Evolutionary conservation across 2,797 vertebrate genomes (phyloP).

Genomic region (Buceros bicornis): DNA sequence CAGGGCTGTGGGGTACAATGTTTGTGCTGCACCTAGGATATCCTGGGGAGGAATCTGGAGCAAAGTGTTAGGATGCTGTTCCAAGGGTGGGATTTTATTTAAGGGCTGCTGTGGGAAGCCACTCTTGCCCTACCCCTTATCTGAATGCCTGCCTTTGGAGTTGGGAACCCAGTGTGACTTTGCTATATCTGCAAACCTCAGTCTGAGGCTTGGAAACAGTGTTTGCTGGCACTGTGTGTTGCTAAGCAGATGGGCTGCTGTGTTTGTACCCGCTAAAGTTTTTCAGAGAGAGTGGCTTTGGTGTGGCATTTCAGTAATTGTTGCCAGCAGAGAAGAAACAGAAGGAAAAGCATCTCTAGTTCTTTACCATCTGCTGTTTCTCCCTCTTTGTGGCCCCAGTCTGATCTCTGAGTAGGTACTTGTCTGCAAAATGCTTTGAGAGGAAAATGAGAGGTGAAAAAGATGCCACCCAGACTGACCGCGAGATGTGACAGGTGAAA

Average conservation of each 20-base stretch:
- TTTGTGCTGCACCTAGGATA: background rate
- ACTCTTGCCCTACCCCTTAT: background rate
- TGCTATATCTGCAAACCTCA: background rate
- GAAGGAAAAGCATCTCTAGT: conserved; percentile 17
- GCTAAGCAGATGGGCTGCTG: conserved; percentile 69
- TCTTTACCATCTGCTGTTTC: background rate
- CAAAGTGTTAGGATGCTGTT: background rate
- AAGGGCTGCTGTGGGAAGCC: background rate
- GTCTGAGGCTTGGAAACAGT: conserved; percentile 1
- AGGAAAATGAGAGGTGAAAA: background rate
- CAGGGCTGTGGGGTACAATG: background rate
- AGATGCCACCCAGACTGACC: background rate
- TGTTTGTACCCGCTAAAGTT: conserved; percentile 2
- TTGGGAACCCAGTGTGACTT: background rate
- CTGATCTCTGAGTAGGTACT: background rate
- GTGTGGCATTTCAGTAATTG: conserved; percentile 34
- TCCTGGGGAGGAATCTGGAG: background rate
- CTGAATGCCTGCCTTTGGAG: background rate
- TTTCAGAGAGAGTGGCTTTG: conserved; percentile 35
- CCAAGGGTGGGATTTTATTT: background rate
- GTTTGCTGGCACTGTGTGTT: conserved; percentile 53
- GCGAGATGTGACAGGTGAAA: background rate
- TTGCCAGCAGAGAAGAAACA: conserved; percentile 8
- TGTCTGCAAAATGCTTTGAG: background rate
- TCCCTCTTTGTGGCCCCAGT: background rate